A percentile compares a stretch with the other conserved stretches of the same genome.
phyloP scores from a whole-genome alignment of 1,140 invertebrate species.

The Drosophila pseudoananassae region DNA sequence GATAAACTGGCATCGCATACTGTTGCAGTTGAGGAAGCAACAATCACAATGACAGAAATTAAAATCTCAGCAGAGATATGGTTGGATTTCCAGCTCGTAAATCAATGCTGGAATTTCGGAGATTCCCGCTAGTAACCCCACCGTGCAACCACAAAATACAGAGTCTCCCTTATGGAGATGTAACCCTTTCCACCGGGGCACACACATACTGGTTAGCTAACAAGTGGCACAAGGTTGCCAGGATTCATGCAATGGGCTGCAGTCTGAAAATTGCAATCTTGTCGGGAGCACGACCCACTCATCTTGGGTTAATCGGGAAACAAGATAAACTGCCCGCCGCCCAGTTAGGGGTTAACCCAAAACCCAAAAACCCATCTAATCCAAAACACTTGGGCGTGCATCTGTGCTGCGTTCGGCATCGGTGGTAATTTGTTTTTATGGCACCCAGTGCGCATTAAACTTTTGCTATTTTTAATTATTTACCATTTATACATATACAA shows the following conservation, averaged over 20 bases:
- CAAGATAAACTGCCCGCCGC: constrained; percentile 34
- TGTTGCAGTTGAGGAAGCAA: neutral
- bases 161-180: neutral
- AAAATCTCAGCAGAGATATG: neutral
- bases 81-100: constrained; percentile 11
- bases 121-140: constrained; percentile 1
- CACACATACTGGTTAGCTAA: constrained; percentile 27
- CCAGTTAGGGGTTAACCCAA: neutral
- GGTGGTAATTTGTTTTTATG: constrained; percentile 52
- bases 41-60: constrained; percentile 18
- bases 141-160: neutral
- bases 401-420: constrained; percentile 30
- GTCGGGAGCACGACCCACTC: constrained; percentile 41
- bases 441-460: constrained; percentile 48
- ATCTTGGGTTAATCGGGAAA: constrained; percentile 50
- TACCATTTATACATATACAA: constrained; percentile 32
- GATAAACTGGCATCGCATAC: neutral
- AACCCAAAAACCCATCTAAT: neutral
- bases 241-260: neutral
- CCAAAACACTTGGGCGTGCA: constrained; percentile 46
- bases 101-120: constrained; percentile 5
- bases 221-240: constrained; percentile 38
- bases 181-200: neutral
- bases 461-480: constrained; percentile 72
- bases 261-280: constrained; percentile 39